Evolutionary conservation across 2,888 invertebrate species (phyloP), one percentile per base, ranked within the genome.

Genomic region (Drosophila phalerata): DNA sequence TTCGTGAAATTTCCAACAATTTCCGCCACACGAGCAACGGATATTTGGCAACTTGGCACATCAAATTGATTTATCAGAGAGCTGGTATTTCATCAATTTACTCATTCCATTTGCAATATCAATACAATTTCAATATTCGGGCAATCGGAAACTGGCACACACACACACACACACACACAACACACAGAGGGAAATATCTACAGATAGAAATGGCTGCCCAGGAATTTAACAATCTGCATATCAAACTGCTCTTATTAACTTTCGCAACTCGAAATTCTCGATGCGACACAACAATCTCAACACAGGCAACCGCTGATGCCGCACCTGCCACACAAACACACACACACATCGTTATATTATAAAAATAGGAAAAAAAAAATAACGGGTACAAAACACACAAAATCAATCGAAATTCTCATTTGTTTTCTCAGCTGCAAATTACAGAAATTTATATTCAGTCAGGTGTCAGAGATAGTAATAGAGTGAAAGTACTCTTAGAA

Each of bases 51-150:
- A 58, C 19, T 55, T 55, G 32, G 22, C 37, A 38, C 47, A 19
- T 38, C 22, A 67, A 67, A 48, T 66, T 42, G 37, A 56, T 65
- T 45, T 64, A 42, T 47, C 28, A 9, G 30, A 19, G n/a, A n/a
- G 28, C 10, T 34, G 40, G 6, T 8, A 28, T 57, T 67, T 40
- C 32, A 45, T 40, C 57, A 63, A 61, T 57, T 30, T 38, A 37
- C 13, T 51, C 49, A 49, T 15, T 57, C n/a, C 42, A 37, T 17
- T 15, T 19, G 19, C 48, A 57, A 57, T 73, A 56, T 40, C 52
- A 53, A 38, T 67, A 67, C 69, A 60, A 63, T 75, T 69, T 55
- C 63, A 55, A 73, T 58, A 74, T 67, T 58, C 43, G 42, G 45
- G 37, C 56, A 53, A 49, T 49, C 43, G 43, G 42, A 66, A 52